phyloP scores from a whole-genome alignment of 53 echinoderm and acorn worm species.

The Crossaster papposus region DNA sequence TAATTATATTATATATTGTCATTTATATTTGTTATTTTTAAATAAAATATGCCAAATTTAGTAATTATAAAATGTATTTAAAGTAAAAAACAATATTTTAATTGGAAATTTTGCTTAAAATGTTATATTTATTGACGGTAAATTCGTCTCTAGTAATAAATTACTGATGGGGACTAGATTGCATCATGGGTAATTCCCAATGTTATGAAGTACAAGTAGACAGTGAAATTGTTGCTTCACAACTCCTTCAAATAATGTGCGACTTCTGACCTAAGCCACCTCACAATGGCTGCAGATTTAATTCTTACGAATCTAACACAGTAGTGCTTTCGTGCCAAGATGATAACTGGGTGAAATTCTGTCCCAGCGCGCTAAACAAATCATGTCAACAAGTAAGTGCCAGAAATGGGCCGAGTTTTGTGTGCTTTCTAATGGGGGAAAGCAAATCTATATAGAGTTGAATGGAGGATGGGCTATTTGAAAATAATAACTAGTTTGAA shows the following conservation, averaged over 20 bases:
- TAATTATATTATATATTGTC: neutral
- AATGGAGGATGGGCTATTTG: neutral
- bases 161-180: slow-evolving; percentile 28
- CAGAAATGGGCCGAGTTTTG: slow-evolving; percentile 21
- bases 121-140: neutral
- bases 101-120: too few relatives aligned
- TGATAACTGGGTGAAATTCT: slow-evolving; percentile 40
- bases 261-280: neutral
- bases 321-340: slow-evolving; percentile 23
- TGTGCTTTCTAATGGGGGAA: slow-evolving; percentile 31
- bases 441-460: neutral
- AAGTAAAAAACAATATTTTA: neutral
- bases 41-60: neutral
- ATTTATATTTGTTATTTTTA: neutral
- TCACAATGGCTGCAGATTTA: slow-evolving; percentile 18
- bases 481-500: neutral
- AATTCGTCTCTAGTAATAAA: neutral
- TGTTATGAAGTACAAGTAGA: slow-evolving; percentile 40
- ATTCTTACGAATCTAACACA: neutral
- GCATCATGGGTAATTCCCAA: slow-evolving; percentile 64
- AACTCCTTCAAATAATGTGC: neutral
- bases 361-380: slow-evolving; percentile 47
- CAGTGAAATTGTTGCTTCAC: slow-evolving; percentile 1
- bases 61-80: neutral
- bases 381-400: slow-evolving; percentile 69